Conservation (phyloP, 2,888 invertebrate species). For the Cheilosia variabilis region DNA sequence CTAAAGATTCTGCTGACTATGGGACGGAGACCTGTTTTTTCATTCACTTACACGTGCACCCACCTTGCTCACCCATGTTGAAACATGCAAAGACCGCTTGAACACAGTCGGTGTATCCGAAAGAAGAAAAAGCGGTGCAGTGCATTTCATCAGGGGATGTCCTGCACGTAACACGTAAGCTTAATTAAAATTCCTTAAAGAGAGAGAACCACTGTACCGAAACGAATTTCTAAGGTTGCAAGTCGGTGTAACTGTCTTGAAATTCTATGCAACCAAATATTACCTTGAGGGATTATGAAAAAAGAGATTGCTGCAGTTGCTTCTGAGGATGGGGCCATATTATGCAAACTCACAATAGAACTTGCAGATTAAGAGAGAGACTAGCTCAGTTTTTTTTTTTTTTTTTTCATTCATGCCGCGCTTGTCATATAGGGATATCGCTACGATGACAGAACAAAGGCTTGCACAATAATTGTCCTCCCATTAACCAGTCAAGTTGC, state of each 20-base stretch:
- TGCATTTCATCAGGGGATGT: conserved; percentile 12
- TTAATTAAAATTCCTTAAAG: conserved; percentile 45
- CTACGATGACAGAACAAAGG: conserved; percentile 23
- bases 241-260: neutral
- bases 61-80: too few species aligned
- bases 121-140: neutral
- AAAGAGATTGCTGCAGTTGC: conserved; percentile 9
- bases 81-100: neutral
- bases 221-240: conserved; percentile 5
- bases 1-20: neutral
- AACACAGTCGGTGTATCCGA: neutral
- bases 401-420: neutral
- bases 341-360: conserved; percentile 11
- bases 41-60: conserved; percentile 4
- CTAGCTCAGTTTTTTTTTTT: neutral
- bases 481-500: conserved; percentile 74
- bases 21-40: neutral
- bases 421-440: conserved; percentile 18
- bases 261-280: conserved; percentile 10
- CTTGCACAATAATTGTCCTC: conserved; percentile 59
- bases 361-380: conserved; percentile 12
- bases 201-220: neutral
- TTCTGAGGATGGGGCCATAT: conserved; percentile 3
- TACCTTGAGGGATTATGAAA: conserved; percentile 9
- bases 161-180: conserved; percentile 28